phyloP scores from a whole-genome alignment of 1,140 invertebrate species.

The Patella vulgata region DNA sequence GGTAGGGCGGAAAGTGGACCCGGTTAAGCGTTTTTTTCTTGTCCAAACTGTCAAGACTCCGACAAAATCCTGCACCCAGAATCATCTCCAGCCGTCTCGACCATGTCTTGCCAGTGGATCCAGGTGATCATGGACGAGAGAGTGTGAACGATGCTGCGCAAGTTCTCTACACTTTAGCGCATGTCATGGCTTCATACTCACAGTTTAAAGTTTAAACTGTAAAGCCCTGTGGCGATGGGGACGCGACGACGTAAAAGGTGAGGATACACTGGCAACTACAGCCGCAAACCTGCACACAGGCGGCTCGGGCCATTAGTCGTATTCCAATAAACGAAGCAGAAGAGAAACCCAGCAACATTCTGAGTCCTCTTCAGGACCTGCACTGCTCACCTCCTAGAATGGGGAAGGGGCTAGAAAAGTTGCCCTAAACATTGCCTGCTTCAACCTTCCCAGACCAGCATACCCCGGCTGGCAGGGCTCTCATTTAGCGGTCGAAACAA shows the following conservation, averaged over 20 bases:
- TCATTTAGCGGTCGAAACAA: no score
- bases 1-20: no score
- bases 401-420: constrained; percentile 10
- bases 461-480: constrained; percentile 5
- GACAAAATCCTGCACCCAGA: no score
- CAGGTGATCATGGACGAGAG: no score
- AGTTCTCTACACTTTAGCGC: no score
- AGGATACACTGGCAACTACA: not conserved
- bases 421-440: constrained; percentile 14
- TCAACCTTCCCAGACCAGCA: constrained; percentile 4
- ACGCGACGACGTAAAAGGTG: not conserved
- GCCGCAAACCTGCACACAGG: constrained; percentile 6
- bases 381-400: constrained; percentile 8
- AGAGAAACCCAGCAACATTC: not conserved
- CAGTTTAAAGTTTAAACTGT: no score
- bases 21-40: no score
- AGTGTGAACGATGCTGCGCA: no score
- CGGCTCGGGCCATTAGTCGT: not conserved
- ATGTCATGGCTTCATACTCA: no score
- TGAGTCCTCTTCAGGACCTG: constrained; percentile 8
- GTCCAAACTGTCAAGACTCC: no score
- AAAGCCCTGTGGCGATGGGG: constrained; percentile 1
- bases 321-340: not conserved
- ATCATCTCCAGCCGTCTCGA: no score
- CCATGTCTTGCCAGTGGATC: no score